Percentiles rank a stretch among this genome's conserved stretches.
These are phyloP conservation scores for Gopherus flavomarginatus DNA, from an alignment of 2,113 vertebrate genomes.

Conservation along the genomic window DNA sequence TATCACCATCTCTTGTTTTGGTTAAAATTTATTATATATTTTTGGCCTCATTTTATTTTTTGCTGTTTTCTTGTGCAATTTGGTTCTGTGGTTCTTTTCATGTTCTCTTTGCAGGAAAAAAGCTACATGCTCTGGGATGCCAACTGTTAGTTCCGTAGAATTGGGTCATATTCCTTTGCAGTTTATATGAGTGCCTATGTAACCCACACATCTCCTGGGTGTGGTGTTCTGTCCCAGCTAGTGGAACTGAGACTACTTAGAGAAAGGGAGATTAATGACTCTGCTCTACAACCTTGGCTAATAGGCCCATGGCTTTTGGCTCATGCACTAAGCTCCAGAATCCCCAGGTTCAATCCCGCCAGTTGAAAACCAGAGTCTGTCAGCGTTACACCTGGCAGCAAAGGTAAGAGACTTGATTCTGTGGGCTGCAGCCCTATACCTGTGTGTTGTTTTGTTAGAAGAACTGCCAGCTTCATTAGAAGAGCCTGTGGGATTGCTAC, in stretches of 20 bases:
- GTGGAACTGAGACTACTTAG: no score
- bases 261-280: no score
- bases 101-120: neutral
- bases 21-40: neutral
- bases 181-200: conserved; percentile 26
- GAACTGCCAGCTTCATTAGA: neutral
- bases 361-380: no score
- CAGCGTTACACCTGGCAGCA: neutral
- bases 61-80: neutral
- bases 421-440: neutral
- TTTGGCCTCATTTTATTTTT: neutral
- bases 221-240: no score
- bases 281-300: no score
- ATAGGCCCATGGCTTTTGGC: no score
- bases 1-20: neutral
- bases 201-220: no score
- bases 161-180: conserved; percentile 60
- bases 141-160: conserved; percentile 29
- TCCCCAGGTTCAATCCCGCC: no score
- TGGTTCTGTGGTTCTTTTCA: conserved; percentile 39
- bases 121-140: conserved; percentile 21
- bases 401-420: neutral
- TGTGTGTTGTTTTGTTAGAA: accelerated
- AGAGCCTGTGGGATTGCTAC: neutral
- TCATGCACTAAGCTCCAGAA: no score